Evolutionary conservation across 2,797 vertebrate genomes (phyloP), one percentile per base, ranked within the genome.

Genomic region (Chelonia mydas): DNA sequence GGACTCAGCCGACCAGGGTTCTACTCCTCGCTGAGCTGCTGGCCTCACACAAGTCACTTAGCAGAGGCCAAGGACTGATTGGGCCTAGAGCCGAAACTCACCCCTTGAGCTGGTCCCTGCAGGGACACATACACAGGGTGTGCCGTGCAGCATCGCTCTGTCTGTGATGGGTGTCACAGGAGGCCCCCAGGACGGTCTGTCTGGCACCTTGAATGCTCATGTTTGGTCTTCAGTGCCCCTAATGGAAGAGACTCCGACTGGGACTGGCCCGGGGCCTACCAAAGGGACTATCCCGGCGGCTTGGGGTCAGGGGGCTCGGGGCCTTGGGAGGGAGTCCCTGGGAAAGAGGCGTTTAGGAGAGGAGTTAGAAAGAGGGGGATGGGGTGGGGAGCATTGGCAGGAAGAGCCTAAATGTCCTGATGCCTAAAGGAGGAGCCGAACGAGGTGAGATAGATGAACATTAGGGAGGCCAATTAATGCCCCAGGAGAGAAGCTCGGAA

Each of bases 61-160:
- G 65, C 17, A n/a, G n/a, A 41, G 7, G n/a, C n/a, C n/a, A 41
- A 72, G 65, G 68, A 6, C 37, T 11, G 21, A 23, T 6, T 6
- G 21, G 21, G 37, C 4, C 37, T 37, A 25, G 23, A 45, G 37
- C 8, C 65, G 65, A 37, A n/a, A 21, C 17, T 68, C 65, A 37
- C 21, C 68, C 68, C n/a, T 72, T 3, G 68, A 27, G 74, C 74
- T 47, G 45, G 45, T 15, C 27, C 72, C 72, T 27, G n/a, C 11
- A 25, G 61, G 33, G n/a, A 41, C 8, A 19, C 10, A 41, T 21
- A 21, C 33, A 8, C 7, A 16, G 31, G 61, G 33, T 25, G 54
- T 10, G 5, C 28, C 0, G 6, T 13, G 59, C 15, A 8, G 15
- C 7, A 3, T 23, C 19, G 5, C 65, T 23, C 65, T 41, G 5